These are phyloP conservation scores for Odontomachus brunneus DNA, from an alignment of 1,140 invertebrate species.

Conservation along the genomic window DNA sequence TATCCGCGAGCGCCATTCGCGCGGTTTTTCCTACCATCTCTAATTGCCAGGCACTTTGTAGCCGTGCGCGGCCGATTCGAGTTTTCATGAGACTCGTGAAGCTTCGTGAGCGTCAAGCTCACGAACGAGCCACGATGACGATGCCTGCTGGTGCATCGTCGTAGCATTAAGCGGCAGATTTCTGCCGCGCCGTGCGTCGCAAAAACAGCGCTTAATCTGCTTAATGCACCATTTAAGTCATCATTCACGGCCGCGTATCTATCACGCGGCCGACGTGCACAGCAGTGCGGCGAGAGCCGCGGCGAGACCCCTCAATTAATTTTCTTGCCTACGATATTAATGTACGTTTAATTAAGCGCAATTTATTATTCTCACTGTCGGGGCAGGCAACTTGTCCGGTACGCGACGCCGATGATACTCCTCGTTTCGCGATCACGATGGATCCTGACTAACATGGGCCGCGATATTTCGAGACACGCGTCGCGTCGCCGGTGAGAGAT, in stretches of 20 bases:
- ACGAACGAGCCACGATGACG: neutral
- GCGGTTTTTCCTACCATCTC: neutral
- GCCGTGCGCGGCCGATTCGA: neutral
- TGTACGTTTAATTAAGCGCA: conserved; percentile 39
- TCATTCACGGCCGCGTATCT: conserved; percentile 41
- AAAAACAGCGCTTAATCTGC: conserved; percentile 46
- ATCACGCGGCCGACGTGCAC: conserved; percentile 18
- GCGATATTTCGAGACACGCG: too few species aligned
- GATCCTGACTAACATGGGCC: too few species aligned
- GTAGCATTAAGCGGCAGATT: conserved; percentile 25
- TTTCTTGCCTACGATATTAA: conserved; percentile 50
- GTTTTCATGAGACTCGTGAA: conserved; percentile 7
- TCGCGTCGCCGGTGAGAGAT: too few species aligned
- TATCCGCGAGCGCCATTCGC: too few species aligned
- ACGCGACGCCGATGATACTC: neutral
- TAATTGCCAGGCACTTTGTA: neutral
- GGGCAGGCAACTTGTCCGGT: neutral
- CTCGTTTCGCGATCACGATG: neutral
- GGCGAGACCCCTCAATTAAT: conserved; percentile 41
- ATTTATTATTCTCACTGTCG: conserved; percentile 11
- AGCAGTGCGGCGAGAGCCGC: conserved; percentile 7
- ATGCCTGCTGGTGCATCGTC: neutral
- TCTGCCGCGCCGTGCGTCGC: neutral
- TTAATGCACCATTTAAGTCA: conserved; percentile 49
- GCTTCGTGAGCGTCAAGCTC: neutral